A percentile compares a stretch with the other conserved stretches of the same genome.
phyloP scores from a whole-genome alignment of 2,797 vertebrate genomes.

The Lophotriccus pileatus region DNA sequence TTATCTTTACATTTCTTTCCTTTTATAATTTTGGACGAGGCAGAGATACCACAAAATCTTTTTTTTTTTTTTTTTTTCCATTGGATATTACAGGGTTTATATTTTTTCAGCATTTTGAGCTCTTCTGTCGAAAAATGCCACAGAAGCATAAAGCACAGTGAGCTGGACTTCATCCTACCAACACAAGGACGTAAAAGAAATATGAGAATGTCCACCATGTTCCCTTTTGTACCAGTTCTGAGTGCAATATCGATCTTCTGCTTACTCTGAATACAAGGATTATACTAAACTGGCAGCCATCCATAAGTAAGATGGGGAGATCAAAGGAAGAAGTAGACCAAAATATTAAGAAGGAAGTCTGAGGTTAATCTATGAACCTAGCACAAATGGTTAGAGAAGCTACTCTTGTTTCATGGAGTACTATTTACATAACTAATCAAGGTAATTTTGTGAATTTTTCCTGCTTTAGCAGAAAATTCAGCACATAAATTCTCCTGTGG shows the following conservation, averaged over 20 bases:
- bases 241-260: background rate
- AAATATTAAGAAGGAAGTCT: background rate
- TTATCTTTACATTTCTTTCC: background rate
- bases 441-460: background rate
- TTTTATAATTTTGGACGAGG: background rate
- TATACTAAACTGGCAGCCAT: background rate
- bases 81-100: background rate
- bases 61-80: background rate
- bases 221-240: background rate
- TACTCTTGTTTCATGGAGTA: background rate
- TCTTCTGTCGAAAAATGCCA: background rate
- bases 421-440: background rate
- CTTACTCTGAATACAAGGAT: background rate
- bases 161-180: background rate
- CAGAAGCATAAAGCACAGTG: background rate
- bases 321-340: background rate
- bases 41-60: background rate
- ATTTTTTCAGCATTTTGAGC: background rate
- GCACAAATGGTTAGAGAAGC: background rate
- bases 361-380: background rate
- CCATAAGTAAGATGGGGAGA: background rate
- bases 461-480: background rate
- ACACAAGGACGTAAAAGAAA: background rate
- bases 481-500: background rate
- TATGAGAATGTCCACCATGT: background rate